A percentile compares a stretch with the other conserved stretches of the same genome.
Conservation (phyloP, 2,113 vertebrate genomes). For the Nettapus auritus region DNA sequence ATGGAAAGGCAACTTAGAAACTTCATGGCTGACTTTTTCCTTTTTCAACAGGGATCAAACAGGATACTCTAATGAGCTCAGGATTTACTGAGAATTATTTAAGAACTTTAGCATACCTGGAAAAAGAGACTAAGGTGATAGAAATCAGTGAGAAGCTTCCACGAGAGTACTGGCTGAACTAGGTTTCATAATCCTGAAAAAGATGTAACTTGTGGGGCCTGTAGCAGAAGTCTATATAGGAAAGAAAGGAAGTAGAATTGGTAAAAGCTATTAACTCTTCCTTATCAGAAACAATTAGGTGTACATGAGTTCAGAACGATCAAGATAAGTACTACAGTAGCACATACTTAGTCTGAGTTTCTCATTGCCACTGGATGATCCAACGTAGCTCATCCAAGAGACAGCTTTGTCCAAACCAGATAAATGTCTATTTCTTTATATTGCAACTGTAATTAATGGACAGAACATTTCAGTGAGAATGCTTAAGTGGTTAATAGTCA, state of each 20-base stretch:
- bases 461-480: background rate
- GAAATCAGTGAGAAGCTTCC: background rate
- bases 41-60: background rate
- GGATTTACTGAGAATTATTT: background rate
- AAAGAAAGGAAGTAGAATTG: background rate
- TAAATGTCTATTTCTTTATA: background rate
- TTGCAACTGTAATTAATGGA: background rate
- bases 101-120: background rate
- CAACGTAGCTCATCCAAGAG: background rate
- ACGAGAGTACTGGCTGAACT: fast-evolving
- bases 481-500: background rate
- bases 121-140: background rate
- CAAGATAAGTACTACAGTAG: background rate
- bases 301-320: background rate
- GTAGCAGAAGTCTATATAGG: background rate
- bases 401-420: background rate
- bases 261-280: background rate
- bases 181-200: background rate
- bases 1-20: background rate
- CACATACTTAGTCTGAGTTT: background rate
- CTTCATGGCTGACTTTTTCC: background rate
- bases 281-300: background rate
- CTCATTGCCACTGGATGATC: background rate
- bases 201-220: background rate
- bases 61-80: background rate